Conservation (phyloP, 2,113 vertebrate genomes). For the Anarhynchus alexandrinus region DNA sequence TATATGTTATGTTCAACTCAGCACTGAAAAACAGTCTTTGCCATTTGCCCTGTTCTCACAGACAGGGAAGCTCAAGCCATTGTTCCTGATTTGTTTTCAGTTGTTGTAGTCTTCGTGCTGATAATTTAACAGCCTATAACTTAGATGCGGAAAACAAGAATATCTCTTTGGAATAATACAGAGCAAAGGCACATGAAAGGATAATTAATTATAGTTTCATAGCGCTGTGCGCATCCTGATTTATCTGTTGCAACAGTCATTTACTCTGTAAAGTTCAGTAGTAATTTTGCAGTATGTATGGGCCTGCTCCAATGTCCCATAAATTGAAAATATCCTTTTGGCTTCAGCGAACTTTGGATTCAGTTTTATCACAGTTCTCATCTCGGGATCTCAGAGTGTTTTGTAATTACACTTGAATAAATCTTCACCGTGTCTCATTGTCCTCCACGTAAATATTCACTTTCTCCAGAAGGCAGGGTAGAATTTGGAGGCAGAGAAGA, state of each 20-base stretch:
- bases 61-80: neutral
- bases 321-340: neutral
- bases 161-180: neutral
- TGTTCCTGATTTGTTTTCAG: constrained; percentile 43
- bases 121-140: constrained; percentile 6
- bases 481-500: neutral
- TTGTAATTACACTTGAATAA: constrained; percentile 1
- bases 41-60: constrained; percentile 24
- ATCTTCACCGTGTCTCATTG: neutral
- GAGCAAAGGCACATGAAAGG: neutral
- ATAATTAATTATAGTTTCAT: constrained; percentile 4
- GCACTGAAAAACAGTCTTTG: neutral
- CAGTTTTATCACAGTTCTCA: neutral
- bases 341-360: neutral
- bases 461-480: neutral
- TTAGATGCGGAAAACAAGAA: neutral
- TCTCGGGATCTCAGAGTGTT: neutral
- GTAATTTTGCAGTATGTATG: neutral
- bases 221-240: neutral
- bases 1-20: constrained; percentile 19
- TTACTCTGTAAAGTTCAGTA: neutral
- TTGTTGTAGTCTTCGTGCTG: neutral
- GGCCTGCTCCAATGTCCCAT: neutral
- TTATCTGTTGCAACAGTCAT: constrained; percentile 2
- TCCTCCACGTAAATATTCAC: neutral